Conservation (phyloP, 1,140 invertebrate species). For the Trypoxylus dichotomus region DNA sequence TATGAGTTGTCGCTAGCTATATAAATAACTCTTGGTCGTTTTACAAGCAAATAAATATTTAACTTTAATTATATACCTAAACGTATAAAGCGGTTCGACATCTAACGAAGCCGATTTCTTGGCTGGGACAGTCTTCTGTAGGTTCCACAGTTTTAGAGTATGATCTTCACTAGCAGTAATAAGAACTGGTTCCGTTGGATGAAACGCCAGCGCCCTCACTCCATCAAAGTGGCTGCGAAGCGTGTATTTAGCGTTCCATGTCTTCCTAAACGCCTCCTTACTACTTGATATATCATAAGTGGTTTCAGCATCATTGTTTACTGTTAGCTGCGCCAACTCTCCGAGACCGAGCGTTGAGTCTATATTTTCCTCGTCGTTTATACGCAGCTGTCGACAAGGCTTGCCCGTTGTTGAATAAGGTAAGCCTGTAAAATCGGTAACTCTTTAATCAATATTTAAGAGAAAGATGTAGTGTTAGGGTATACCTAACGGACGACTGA, state of each 20-base stretch:
- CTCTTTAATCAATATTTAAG: background rate
- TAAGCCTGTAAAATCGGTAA: constrained; percentile 30
- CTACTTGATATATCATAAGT: constrained; percentile 86
- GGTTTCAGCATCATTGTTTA: constrained; percentile 93
- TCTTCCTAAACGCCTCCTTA: constrained; percentile 91
- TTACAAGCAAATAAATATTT: background rate
- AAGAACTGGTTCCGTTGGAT: constrained; percentile 94
- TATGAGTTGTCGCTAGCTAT: background rate
- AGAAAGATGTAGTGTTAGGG: background rate
- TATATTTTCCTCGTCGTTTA: constrained; percentile 70
- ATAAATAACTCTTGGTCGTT: no score
- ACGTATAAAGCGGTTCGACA: constrained; percentile 98
- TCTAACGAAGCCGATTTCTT: constrained; percentile 97
- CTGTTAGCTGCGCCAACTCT: constrained; percentile 93
- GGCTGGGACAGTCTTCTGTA: constrained; percentile 94
- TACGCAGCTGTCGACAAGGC: constrained; percentile 51
- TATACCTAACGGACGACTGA: constrained; percentile 57
- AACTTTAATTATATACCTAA: constrained; percentile 55
- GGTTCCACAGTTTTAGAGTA: constrained; percentile 98
- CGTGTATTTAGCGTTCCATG: constrained; percentile 98
- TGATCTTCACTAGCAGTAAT: constrained; percentile 99
- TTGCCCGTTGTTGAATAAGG: background rate
- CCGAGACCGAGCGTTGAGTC: constrained; percentile 87
- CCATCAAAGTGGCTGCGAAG: constrained; percentile 97
- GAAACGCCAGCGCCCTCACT: constrained; percentile 94